These are phyloP conservation scores for Peromyscus attwateri DNA, from an alignment of 2,797 vertebrate species.

Conservation along the genomic window DNA sequence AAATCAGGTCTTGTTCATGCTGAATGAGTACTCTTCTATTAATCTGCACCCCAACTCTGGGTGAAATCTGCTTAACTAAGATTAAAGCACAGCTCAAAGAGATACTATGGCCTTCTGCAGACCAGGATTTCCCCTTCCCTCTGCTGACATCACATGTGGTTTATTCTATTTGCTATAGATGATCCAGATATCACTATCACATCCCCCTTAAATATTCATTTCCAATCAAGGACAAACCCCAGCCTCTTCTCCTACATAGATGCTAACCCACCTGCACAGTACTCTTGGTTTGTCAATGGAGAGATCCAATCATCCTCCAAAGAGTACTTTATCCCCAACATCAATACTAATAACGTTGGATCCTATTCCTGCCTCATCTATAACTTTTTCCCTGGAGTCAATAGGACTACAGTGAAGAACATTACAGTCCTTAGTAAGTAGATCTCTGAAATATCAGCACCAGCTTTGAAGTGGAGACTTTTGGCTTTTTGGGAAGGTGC, in stretches of 20 bases:
- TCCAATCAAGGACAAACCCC: background rate
- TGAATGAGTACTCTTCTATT: background rate
- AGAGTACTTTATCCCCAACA: background rate
- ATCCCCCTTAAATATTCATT: background rate
- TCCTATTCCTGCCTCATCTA: slow-evolving; percentile 59
- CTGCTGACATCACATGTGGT: background rate
- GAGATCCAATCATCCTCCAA: background rate
- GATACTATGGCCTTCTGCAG: background rate
- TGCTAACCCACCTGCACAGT: slow-evolving; percentile 72
- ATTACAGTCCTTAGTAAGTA: slow-evolving; percentile 77
- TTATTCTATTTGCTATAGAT: slow-evolving; percentile 78
- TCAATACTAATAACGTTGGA: background rate
- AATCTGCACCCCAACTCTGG: background rate
- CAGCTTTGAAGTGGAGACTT: too few relatives aligned
- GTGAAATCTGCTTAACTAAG: background rate
- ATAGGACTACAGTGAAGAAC: background rate
- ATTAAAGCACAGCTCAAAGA: background rate
- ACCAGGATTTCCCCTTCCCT: background rate
- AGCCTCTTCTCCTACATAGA: slow-evolving; percentile 46
- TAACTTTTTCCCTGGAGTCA: slow-evolving; percentile 51
- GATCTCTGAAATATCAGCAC: background rate
- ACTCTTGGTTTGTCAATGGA: slow-evolving; percentile 58
- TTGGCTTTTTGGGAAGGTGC: too few relatives aligned
- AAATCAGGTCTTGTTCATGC: background rate
- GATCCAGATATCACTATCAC: slow-evolving; percentile 71